These are phyloP conservation scores for Cephalotes varians DNA, from an alignment of 2,888 invertebrate species.

Conservation along the genomic window DNA sequence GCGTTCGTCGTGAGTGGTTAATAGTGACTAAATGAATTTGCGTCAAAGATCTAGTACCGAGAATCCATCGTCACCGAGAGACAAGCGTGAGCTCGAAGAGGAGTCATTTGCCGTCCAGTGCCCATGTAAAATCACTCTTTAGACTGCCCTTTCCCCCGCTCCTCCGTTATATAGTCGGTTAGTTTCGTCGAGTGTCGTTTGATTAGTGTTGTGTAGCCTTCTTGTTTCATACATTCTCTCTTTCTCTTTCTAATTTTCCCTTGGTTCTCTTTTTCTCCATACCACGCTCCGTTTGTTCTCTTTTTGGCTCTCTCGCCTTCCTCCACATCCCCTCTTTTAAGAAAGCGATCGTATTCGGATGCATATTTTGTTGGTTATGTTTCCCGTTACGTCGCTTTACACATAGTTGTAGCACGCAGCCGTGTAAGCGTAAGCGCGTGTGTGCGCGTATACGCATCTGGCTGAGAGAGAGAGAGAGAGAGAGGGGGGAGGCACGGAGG, in stretches of 20 bases:
- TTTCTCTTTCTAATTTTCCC: slow-evolving; percentile 2
- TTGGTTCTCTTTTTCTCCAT: not conserved
- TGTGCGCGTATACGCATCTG: slow-evolving; percentile 21
- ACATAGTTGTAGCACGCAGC: slow-evolving; percentile 64
- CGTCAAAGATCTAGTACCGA: slow-evolving; percentile 74
- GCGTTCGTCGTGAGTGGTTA: slow-evolving; percentile 50
- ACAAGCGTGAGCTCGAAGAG: slow-evolving; percentile 66
- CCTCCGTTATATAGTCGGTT: slow-evolving; percentile 75
- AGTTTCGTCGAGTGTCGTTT: slow-evolving; percentile 75
- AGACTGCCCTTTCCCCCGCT: slow-evolving; percentile 64
- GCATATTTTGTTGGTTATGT: slow-evolving; percentile 73
- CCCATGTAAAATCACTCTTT: slow-evolving; percentile 78
- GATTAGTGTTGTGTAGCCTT: slow-evolving; percentile 65
- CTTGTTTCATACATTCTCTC: slow-evolving; percentile 37
- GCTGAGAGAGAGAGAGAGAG: slow-evolving; percentile 18
- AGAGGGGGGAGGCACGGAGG: not conserved
- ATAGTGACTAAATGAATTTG: slow-evolving; percentile 73
- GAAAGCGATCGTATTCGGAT: slow-evolving; percentile 54
- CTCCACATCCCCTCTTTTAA: not conserved
- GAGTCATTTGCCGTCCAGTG: slow-evolving; percentile 70
- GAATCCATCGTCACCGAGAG: slow-evolving; percentile 59
- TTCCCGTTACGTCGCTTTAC: slow-evolving; percentile 57
- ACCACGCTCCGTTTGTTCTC: not conserved
- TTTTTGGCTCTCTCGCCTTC: not conserved
- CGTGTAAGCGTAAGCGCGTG: not conserved